Evolutionary conservation across 2,113 vertebrate genomes (phyloP).

Genomic region (Rhinolophus ferrumequinum): DNA sequence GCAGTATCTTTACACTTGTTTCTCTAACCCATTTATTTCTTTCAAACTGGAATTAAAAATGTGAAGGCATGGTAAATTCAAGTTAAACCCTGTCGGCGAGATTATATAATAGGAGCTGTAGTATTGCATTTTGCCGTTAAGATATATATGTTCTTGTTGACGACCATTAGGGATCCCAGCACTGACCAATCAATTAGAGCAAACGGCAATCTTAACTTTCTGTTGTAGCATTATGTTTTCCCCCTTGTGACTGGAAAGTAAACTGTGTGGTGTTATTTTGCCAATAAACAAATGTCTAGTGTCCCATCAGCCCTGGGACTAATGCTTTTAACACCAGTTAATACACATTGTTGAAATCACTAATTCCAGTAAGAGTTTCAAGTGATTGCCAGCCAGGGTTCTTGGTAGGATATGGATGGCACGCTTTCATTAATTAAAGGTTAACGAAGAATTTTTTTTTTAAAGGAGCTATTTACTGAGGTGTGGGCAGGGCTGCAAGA

Average conservation of each 20-base stretch:
- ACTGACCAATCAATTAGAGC: background rate
- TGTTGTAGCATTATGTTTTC: background rate
- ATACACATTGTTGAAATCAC: background rate
- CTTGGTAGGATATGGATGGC: background rate
- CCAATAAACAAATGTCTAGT: background rate
- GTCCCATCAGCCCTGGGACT: background rate
- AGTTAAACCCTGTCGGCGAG: background rate
- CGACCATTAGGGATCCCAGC: background rate
- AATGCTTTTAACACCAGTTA: background rate
- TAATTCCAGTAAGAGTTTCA: constrained; percentile 8
- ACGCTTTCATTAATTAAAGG: background rate
- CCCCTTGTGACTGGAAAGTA: background rate
- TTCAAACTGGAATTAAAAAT: background rate
- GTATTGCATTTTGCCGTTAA: background rate
- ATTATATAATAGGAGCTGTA: background rate
- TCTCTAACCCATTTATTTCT: background rate
- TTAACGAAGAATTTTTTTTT: background rate
- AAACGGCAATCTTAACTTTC: background rate
- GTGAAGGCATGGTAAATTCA: background rate
- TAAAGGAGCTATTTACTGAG: background rate
- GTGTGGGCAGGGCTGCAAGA: no score
- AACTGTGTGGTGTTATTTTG: background rate
- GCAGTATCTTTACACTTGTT: background rate
- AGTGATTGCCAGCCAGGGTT: background rate
- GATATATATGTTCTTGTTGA: background rate